Conservation (phyloP, 2,797 vertebrate species). For the Eidolon dupreanum region DNA sequence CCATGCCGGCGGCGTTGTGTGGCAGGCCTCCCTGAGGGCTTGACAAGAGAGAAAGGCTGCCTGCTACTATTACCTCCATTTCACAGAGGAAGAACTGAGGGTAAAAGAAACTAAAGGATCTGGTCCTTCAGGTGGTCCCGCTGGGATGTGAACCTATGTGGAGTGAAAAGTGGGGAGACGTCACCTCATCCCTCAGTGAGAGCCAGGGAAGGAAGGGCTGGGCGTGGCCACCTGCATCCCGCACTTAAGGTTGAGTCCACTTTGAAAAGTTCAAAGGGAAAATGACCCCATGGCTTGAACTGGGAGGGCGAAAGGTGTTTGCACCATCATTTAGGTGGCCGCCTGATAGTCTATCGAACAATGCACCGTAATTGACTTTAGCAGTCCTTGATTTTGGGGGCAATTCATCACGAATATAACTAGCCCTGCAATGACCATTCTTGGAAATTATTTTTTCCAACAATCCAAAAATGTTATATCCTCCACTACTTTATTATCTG, state of each 20-base stretch:
- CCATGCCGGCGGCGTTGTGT: fast-evolving
- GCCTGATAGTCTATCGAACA: not conserved
- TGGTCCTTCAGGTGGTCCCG: not conserved
- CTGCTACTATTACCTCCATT: not conserved
- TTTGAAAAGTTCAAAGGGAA: not conserved
- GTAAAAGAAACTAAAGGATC: not conserved
- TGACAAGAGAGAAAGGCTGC: not conserved
- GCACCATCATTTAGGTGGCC: not conserved
- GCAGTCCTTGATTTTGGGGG: not conserved
- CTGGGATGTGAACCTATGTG: not conserved
- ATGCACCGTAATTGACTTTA: not conserved
- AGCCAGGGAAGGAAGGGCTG: not conserved
- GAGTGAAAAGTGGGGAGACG: not conserved
- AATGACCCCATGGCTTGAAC: not conserved
- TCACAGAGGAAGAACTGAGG: not conserved
- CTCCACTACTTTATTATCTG: not conserved
- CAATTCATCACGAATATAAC: not conserved
- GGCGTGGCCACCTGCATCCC: not conserved
- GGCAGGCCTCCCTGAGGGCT: not conserved
- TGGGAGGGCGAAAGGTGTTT: not conserved
- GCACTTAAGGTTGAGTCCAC: not conserved
- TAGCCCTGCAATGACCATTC: not conserved
- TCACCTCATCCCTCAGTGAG: not conserved
- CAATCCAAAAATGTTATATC: not conserved
- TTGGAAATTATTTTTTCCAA: not conserved